These are phyloP conservation scores for Drosophila watanabei DNA, from an alignment of 1,140 invertebrate species.

Conservation along the genomic window DNA sequence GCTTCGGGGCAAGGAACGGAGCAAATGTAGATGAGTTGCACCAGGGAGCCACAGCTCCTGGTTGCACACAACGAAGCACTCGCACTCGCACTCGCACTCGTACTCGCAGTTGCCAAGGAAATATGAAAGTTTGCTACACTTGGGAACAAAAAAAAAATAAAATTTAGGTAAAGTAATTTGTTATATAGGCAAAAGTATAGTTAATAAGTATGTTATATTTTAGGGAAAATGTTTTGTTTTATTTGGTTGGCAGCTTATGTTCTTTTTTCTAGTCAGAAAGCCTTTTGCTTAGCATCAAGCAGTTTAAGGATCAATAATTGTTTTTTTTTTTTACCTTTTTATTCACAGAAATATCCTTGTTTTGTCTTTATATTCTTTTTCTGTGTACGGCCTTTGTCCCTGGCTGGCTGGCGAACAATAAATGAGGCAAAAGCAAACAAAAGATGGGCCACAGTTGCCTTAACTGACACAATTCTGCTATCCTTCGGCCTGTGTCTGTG, in stretches of 20 bases:
- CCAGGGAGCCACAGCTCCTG: conserved; percentile 16
- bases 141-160: conserved; percentile 5
- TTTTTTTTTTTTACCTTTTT: neutral
- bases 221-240: neutral
- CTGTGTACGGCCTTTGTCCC: conserved; percentile 45
- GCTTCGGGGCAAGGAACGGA: neutral
- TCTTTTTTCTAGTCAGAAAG: no score
- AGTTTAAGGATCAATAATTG: neutral
- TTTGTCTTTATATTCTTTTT: neutral
- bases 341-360: neutral
- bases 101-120: neutral
- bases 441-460: conserved; percentile 56
- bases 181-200: no score
- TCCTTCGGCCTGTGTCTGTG: conserved; percentile 3
- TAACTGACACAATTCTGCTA: conserved; percentile 36
- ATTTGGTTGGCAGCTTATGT: neutral
- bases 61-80: neutral
- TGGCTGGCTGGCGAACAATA: conserved; percentile 60
- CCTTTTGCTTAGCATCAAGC: no score
- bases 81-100: neutral
- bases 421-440: conserved; percentile 80
- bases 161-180: neutral
- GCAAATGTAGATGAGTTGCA: conserved; percentile 37
- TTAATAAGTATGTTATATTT: no score
- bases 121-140: conserved; percentile 21